These are phyloP conservation scores for Chlorocebus sabaeus DNA, from an alignment of 2,113 vertebrate species.

Conservation along the genomic window DNA sequence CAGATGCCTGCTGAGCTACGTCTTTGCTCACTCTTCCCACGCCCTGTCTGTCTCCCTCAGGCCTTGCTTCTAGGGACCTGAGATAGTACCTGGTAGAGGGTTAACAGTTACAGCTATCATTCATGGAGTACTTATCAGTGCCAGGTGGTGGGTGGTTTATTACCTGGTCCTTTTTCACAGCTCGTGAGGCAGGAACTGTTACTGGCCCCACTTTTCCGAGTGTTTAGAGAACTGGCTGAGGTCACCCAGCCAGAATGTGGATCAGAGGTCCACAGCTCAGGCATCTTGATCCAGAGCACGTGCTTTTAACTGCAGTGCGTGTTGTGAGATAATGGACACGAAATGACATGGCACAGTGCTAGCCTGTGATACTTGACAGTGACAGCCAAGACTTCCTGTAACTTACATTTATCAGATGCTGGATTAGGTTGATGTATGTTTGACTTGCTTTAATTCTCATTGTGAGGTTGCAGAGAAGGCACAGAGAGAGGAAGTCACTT, in stretches of 20 bases:
- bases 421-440: not conserved
- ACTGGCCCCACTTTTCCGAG: fast-evolving
- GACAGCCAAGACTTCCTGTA: not conserved
- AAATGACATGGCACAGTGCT: fast-evolving
- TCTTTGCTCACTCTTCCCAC: not conserved
- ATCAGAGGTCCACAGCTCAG: not conserved
- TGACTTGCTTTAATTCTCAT: too few relatives aligned
- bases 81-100: not conserved
- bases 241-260: not conserved
- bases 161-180: not conserved
- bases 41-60: not conserved
- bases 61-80: not conserved
- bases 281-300: not conserved
- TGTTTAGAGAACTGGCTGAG: not conserved
- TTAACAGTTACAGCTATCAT: not conserved
- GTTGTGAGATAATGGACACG: not conserved
- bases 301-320: not conserved
- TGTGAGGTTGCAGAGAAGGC: too few relatives aligned
- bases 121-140: not conserved
- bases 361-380: not conserved
- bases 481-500: not conserved
- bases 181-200: fast-evolving
- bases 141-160: fast-evolving
- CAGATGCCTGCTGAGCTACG: fast-evolving
- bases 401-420: not conserved